Conservation (phyloP, 2,797 vertebrate genomes). For the Mus minutoides region DNA sequence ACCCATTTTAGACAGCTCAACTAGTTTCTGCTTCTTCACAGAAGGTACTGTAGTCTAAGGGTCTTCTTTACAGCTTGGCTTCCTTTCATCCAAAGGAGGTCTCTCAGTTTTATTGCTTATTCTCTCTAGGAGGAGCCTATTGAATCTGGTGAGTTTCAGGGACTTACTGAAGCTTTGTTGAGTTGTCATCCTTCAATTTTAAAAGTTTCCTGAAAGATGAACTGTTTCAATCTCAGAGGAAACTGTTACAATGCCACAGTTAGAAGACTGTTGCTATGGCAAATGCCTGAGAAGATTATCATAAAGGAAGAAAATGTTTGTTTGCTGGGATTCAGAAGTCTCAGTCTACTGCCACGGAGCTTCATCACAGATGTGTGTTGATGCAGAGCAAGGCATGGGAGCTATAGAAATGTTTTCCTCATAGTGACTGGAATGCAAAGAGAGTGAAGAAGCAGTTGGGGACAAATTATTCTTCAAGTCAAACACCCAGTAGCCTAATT, state of each 20-base stretch:
- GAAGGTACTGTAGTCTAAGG: neutral
- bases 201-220: neutral
- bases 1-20: neutral
- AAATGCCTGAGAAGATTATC: neutral
- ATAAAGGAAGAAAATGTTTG: neutral
- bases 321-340: neutral
- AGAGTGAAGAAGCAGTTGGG: neutral
- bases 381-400: neutral
- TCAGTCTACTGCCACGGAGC: rapidly evolving
- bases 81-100: neutral
- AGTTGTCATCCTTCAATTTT: neutral
- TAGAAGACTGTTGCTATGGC: neutral
- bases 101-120: neutral
- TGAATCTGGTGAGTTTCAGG: neutral
- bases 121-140: neutral
- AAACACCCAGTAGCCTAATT: neutral
- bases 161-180: neutral
- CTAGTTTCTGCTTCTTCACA: neutral
- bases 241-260: neutral
- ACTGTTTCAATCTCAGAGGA: no score
- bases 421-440: neutral
- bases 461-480: neutral
- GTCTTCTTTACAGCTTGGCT: neutral
- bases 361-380: neutral
- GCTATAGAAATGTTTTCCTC: neutral